phyloP scores from a whole-genome alignment of 2,113 vertebrate species.

The Danio rerio region DNA sequence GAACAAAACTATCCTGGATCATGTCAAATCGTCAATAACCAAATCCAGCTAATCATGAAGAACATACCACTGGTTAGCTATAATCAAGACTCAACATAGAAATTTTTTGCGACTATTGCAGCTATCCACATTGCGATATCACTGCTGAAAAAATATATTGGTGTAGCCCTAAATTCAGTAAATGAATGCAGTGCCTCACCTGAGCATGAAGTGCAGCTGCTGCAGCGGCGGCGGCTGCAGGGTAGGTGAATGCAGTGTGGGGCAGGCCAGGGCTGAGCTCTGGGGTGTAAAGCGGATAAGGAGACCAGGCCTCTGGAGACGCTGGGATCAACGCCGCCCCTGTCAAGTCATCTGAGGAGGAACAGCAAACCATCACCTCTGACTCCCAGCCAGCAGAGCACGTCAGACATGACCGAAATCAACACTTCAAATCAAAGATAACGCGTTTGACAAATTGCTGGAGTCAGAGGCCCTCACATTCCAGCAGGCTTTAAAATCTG shows the following conservation, averaged over 20 bases:
- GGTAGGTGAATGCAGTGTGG: slow-evolving; percentile 93
- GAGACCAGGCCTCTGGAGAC: slow-evolving; percentile 94
- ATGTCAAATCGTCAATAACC: too few relatives aligned
- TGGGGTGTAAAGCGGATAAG: slow-evolving; percentile 94
- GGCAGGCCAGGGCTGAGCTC: slow-evolving; percentile 95
- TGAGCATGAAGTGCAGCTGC: slow-evolving; percentile 95
- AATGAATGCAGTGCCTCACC: slow-evolving; percentile 76
- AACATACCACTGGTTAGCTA: too few relatives aligned
- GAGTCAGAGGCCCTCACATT: not conserved
- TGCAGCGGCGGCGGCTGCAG: slow-evolving; percentile 86
- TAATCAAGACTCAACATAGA: too few relatives aligned
- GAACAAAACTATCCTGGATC: too few relatives aligned
- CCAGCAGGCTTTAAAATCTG: not conserved
- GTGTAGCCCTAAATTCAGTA: too few relatives aligned
- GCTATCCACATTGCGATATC: too few relatives aligned
- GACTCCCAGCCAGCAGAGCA: not conserved
- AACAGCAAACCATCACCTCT: slow-evolving; percentile 5
- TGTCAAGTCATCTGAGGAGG: slow-evolving; percentile 90
- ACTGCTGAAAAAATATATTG: too few relatives aligned
- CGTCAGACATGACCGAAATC: not conserved
- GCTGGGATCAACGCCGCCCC: slow-evolving; percentile 95
- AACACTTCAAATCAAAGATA: not conserved
- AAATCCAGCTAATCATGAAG: too few relatives aligned
- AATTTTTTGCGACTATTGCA: too few relatives aligned
- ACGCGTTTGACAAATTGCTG: not conserved